Base-by-base conservation (phyloP, 2,797 vertebrate genomes). In the Scleropages formosus region DNA sequence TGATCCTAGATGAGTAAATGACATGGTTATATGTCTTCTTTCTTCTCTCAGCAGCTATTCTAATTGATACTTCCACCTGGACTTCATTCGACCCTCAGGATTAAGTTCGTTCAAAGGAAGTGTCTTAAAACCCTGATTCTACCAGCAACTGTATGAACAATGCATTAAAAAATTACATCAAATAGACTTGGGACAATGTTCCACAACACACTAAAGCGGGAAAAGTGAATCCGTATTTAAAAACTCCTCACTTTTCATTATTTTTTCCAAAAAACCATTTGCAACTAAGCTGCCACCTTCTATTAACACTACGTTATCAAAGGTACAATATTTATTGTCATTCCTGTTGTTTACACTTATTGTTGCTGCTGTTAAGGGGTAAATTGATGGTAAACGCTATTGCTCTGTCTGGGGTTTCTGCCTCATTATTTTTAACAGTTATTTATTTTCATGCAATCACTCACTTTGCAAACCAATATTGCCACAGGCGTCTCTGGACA, bases 391-490 rank as follows among this genome's bases (percentile, higher is more conserved):
- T 47, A 8, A 53, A 10, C 4, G 16, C n/a, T 47, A 26, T 51
- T 53, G 51, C 15, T 3, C 46, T n/a, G 4, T 8, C 1, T 20
- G 6, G 2, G 22, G 1, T 2, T 4, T 39, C 31, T 39, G 31
- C 53, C 53, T 58, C 53, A 56, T 18, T 56, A 12, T 56, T 56
- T 53, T 56, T 56, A 18, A 12, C 1, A 12, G 18, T 58, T 61
- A 22, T 20, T 39, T 53, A 12, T 22, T 20, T 31, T 72, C 8
- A 24, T 72, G 22, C 27, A 59, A 39, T 39, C 24, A 59, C 51
- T 69, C 46, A 69, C 73, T 79, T 73, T 85, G 82, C 79, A 78
- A 72, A 80, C 78, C 62, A 80, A 82, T 84, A 82, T 80, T 78
- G 77, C 83, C 80, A 78, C 78, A 10, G 49, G 53, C 71, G 27